Conservation (phyloP, 2,797 vertebrate species). For the Spea hammondii region DNA sequence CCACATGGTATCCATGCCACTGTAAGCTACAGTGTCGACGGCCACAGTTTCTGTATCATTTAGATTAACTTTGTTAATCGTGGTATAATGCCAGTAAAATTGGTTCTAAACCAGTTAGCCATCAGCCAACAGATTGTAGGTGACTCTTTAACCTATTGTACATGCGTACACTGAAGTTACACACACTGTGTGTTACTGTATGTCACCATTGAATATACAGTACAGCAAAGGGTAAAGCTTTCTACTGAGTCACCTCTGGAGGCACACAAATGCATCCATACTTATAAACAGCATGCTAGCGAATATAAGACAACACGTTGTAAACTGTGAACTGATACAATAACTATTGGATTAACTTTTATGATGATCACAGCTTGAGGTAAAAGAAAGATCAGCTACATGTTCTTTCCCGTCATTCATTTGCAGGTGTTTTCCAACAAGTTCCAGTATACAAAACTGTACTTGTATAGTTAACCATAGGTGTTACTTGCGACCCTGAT, state of each 20-base stretch:
- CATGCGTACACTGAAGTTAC: no score
- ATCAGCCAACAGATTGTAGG: no score
- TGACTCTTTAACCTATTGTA: no score
- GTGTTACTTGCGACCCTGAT: conserved; percentile 12
- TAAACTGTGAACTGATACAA: conserved; percentile 2
- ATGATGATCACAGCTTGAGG: not conserved
- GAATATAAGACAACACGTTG: not conserved
- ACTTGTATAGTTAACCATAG: conserved; percentile 11
- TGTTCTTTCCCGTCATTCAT: conserved; percentile 11
- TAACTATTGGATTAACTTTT: not conserved
- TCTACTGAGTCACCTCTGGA: not conserved
- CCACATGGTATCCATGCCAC: no score
- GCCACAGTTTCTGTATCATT: no score
- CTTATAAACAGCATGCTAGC: not conserved
- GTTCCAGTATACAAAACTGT: not conserved
- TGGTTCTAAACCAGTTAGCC: no score
- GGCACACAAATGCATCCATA: not conserved
- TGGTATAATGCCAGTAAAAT: no score
- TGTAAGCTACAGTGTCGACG: no score
- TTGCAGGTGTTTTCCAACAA: conserved; percentile 15
- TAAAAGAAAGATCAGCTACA: not conserved
- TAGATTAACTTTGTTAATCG: no score
- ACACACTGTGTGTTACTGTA: no score
- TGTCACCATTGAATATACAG: no score
- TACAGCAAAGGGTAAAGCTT: no score